Base-by-base conservation (phyloP, 2,888 invertebrate genomes). In the Ichneumoninae sp. region DNA sequence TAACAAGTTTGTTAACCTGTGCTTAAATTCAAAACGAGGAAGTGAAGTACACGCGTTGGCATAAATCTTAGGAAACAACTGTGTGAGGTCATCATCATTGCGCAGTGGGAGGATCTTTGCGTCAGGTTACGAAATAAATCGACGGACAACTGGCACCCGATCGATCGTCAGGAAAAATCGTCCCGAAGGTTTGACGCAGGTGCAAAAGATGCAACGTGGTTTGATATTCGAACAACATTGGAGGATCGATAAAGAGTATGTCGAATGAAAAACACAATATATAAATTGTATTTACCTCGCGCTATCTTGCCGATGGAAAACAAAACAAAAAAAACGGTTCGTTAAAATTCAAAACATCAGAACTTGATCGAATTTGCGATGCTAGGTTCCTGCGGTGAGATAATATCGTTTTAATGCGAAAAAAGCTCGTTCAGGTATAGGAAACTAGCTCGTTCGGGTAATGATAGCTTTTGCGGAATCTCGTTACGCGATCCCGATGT, bases 1-100 rank as follows among this genome's bases (percentile, higher is more conserved):
- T 80, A 73, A 80, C 73, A 73, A 80, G 80, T 80, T 73, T 80
- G 52, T 80, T 80, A 65, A 80, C 73, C 73, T 54, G 71, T 5
- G 65, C 44, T 19, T 44, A 13, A 36, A 36, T 1, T 44, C 8
- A 44, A 7, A 19, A 68, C 57, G 13, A 57, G 26, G 57, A 57
- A 26, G 57, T 22, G 4, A 22, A 10, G 4, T 13, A 4, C 57
- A 8, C 26, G 26, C 57, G 10, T 16, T 0, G 1, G 26, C 57
- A 57, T 57, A 13, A 57, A 57, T 57, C 26, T 57, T 57, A 1
- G 26, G 57, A 26, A 57, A 26, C 10, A 4, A 26, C 10, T 4
- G 26, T 13, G 57, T 57, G 57, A 57, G 57, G 5, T 57, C 57
- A 57, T 22, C 57, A 13, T 22, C 22, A 13, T 26, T 57, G 57